phyloP scores from a whole-genome alignment of 2,888 invertebrate species.

The Abrostola tripartita region DNA sequence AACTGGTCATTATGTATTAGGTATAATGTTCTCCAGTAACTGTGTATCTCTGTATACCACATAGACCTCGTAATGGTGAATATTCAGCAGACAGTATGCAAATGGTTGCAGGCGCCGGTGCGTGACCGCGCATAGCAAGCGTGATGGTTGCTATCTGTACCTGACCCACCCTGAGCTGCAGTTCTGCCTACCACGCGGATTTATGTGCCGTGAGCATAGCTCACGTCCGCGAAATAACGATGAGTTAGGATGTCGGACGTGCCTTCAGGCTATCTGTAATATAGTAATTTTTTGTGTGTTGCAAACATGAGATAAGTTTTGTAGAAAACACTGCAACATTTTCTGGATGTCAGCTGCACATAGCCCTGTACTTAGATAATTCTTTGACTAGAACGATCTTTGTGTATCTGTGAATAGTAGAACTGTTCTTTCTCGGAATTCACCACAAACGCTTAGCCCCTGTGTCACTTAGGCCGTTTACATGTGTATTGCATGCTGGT shows the following conservation, averaged over 20 bases:
- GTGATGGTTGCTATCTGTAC: constrained; percentile 6
- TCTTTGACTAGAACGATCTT: not conserved
- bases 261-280: constrained; percentile 35
- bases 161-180: constrained; percentile 22
- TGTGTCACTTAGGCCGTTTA: too few species aligned
- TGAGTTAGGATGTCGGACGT: constrained; percentile 36
- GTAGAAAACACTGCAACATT: not conserved
- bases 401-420: too few species aligned
- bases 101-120: constrained; percentile 37
- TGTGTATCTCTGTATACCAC: constrained; percentile 9
- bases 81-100: constrained; percentile 46
- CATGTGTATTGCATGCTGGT: too few species aligned
- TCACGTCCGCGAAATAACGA: constrained; percentile 35
- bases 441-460: too few species aligned
- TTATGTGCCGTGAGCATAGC: constrained; percentile 43
- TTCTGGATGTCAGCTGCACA: not conserved
- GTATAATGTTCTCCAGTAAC: constrained; percentile 13
- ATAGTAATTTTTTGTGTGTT: constrained; percentile 18
- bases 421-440: too few species aligned
- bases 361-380: constrained; percentile 13
- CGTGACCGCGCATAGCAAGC: constrained; percentile 47
- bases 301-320: constrained; percentile 3
- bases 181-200: constrained; percentile 37
- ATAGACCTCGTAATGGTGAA: constrained; percentile 34
- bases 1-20: constrained; percentile 2